These are phyloP conservation scores for Morpho achilles DNA, from an alignment of 2,888 invertebrate genomes.

Conservation along the genomic window DNA sequence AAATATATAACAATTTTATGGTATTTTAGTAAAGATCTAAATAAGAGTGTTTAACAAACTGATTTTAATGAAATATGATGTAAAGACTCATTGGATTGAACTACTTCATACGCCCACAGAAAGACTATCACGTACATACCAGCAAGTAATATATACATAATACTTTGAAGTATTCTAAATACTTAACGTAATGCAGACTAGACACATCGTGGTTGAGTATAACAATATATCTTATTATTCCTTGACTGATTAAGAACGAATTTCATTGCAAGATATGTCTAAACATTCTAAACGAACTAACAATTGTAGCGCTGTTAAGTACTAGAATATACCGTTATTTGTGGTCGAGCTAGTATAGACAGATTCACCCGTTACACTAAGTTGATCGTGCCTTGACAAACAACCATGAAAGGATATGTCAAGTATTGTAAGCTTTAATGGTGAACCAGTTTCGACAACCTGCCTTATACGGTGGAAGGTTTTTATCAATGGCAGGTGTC, in stretches of 20 bases:
- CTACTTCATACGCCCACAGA: not conserved
- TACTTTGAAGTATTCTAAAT: too few species aligned
- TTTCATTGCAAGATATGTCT: too few species aligned
- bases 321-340: slow-evolving; percentile 21
- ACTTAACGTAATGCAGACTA: too few species aligned
- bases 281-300: not conserved
- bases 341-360: slow-evolving; percentile 21
- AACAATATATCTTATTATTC: too few species aligned
- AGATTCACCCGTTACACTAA: slow-evolving; percentile 24
- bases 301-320: not conserved
- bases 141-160: too few species aligned
- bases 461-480: not conserved
- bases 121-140: not conserved
- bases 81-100: too few species aligned
- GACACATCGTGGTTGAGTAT: too few species aligned
- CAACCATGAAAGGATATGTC: slow-evolving; percentile 21
- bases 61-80: too few species aligned
- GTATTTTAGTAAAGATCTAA: too few species aligned
- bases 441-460: slow-evolving; percentile 10
- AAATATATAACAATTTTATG: too few species aligned
- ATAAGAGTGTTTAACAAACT: too few species aligned
- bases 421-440: slow-evolving; percentile 10
- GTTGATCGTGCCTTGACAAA: slow-evolving; percentile 22
- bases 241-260: too few species aligned
- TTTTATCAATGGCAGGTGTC: not conserved